Conservation (phyloP, 2,888 invertebrate species). For the Prosapia bicincta region DNA sequence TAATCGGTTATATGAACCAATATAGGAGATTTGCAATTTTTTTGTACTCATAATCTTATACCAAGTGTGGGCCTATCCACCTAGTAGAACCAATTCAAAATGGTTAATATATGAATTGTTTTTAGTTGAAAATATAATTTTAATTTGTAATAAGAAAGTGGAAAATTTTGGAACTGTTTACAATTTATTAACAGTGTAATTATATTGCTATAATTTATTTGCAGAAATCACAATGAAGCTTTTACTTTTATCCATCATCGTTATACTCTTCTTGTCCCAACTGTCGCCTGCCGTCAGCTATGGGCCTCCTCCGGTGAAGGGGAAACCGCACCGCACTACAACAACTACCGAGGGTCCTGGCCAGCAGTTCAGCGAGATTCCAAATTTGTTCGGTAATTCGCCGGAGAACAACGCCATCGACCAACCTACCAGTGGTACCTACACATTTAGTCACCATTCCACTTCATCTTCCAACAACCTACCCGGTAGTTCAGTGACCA, state of each 20-base stretch:
- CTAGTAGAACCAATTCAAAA: too few relatives aligned
- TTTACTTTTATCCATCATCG: neutral
- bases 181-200: too few relatives aligned
- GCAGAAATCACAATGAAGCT: neutral
- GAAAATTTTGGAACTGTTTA: too few relatives aligned
- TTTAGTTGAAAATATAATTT: too few relatives aligned
- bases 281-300: constrained; percentile 10
- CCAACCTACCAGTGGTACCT: neutral
- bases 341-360: constrained; percentile 38
- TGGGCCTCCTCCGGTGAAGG: constrained; percentile 31
- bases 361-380: constrained; percentile 7
- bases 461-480: neutral
- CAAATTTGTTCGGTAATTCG: constrained; percentile 3
- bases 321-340: constrained; percentile 31
- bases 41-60: too few relatives aligned
- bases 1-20: too few relatives aligned
- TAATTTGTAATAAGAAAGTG: too few relatives aligned
- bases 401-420: neutral
- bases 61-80: too few relatives aligned
- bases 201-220: too few relatives aligned
- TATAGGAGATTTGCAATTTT: too few relatives aligned
- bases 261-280: neutral
- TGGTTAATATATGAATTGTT: too few relatives aligned
- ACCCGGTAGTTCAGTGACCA: neutral
- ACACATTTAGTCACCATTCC: neutral